These are phyloP conservation scores for Dinothrombium tinctorium DNA, from an alignment of 1,140 invertebrate species.

Conservation along the genomic window DNA sequence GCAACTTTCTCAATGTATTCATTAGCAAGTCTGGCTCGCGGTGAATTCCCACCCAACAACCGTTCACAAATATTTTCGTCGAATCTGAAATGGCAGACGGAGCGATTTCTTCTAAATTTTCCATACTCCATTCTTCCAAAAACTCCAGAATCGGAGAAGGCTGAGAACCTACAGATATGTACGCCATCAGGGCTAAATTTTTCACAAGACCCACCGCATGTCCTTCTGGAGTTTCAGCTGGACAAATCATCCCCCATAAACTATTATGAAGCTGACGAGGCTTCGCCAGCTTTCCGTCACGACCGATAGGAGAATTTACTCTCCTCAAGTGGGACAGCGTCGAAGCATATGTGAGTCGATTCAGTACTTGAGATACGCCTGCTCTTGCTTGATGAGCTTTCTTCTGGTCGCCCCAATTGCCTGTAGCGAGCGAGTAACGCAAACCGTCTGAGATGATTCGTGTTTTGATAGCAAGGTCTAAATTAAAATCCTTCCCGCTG, in stretches of 20 bases:
- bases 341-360: conserved; percentile 86
- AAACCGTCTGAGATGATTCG: conserved; percentile 96
- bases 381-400: conserved; percentile 94
- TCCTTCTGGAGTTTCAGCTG: conserved; percentile 26
- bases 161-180: conserved; percentile 94
- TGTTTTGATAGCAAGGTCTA: conserved; percentile 90
- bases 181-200: conserved; percentile 94
- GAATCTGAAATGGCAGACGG: conserved; percentile 84
- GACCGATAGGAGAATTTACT: conserved; percentile 91
- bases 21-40: conserved; percentile 93
- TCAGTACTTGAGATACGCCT: conserved; percentile 77
- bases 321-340: conserved; percentile 88
- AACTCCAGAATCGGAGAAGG: conserved; percentile 96
- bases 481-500: conserved; percentile 88
- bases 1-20: conserved; percentile 75
- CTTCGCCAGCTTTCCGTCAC: conserved; percentile 93
- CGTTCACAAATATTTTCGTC: conserved; percentile 98
- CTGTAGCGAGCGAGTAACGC: conserved; percentile 87
- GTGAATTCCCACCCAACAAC: conserved; percentile 96
- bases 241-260: conserved; percentile 96
- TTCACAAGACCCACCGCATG: conserved; percentile 62
- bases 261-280: conserved; percentile 96
- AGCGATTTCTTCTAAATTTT: conserved; percentile 93
- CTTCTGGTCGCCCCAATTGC: conserved; percentile 99
- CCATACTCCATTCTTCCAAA: conserved; percentile 99